Conservation (phyloP, 2,113 vertebrate species). For the Callaeas wilsoni region DNA sequence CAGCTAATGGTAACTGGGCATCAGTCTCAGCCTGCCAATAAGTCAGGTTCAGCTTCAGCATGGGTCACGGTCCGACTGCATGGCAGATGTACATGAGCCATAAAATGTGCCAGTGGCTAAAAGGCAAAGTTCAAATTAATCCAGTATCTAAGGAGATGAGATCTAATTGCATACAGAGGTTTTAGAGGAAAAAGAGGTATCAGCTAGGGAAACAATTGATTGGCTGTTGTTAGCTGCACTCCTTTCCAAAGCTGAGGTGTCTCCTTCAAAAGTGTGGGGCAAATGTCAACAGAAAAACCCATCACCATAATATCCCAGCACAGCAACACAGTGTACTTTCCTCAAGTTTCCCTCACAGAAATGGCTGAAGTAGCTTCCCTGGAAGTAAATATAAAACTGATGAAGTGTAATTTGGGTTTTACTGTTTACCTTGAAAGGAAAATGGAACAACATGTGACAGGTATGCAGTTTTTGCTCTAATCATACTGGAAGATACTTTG, state of each 20-base stretch:
- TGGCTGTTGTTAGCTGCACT: not conserved
- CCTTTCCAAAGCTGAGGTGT: not conserved
- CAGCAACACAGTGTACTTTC: not conserved
- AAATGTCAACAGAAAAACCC: not conserved
- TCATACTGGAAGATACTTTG: not conserved
- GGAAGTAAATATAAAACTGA: not conserved
- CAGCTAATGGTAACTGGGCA: not conserved
- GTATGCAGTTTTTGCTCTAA: not conserved
- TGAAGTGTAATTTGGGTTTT: not conserved
- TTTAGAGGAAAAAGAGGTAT: not conserved
- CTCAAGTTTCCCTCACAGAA: not conserved
- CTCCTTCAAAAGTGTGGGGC: not conserved
- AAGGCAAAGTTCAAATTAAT: not conserved
- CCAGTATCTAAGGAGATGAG: not conserved
- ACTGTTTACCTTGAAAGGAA: not conserved
- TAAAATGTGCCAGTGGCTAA: not conserved
- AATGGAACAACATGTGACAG: not conserved
- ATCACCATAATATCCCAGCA: not conserved
- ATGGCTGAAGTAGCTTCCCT: not conserved
- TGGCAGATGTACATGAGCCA: not conserved
- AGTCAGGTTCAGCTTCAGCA: not conserved
- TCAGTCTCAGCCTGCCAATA: not conserved
- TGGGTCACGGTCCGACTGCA: not conserved
- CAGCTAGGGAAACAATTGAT: not conserved
- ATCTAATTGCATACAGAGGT: not conserved